Evolutionary conservation across 2,113 vertebrate species (phyloP).

Genomic region (Sinosuthora webbiana): DNA sequence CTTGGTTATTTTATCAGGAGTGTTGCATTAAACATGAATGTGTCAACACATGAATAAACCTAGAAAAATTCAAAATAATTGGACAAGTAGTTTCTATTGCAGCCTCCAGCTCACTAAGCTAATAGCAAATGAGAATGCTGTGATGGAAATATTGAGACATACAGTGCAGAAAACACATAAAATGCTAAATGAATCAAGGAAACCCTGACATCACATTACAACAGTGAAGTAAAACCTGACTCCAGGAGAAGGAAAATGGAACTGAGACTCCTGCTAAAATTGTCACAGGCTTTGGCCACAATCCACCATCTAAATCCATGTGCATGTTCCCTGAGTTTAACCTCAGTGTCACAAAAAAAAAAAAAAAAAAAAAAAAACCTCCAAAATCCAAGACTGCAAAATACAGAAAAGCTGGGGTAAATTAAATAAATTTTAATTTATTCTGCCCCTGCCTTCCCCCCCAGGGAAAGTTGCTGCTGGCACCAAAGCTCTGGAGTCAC

Average conservation of each 20-base stretch:
- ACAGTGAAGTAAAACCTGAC: background rate
- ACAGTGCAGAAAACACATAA: background rate
- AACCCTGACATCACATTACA: background rate
- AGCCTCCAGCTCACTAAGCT: background rate
- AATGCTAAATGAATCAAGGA: background rate
- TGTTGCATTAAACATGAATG: background rate
- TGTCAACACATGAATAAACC: background rate
- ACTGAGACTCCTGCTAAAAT: background rate
- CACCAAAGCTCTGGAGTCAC: background rate
- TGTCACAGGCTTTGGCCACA: background rate
- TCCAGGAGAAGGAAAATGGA: background rate
- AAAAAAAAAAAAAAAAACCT: background rate
- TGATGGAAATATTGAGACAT: background rate
- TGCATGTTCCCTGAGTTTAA: accelerated
- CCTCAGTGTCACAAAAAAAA: background rate
- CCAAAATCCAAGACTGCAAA: background rate
- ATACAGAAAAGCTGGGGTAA: background rate
- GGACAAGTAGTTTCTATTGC: background rate
- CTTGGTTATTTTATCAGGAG: background rate
- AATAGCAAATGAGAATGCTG: background rate
- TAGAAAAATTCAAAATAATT: background rate
- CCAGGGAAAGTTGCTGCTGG: background rate
- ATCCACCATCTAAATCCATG: background rate
- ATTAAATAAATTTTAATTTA: background rate
- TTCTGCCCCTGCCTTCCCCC: background rate